Percentiles rank a stretch among this genome's conserved stretches.
Conservation (phyloP, 2,888 invertebrate species). For the Chymomyza amoena region DNA sequence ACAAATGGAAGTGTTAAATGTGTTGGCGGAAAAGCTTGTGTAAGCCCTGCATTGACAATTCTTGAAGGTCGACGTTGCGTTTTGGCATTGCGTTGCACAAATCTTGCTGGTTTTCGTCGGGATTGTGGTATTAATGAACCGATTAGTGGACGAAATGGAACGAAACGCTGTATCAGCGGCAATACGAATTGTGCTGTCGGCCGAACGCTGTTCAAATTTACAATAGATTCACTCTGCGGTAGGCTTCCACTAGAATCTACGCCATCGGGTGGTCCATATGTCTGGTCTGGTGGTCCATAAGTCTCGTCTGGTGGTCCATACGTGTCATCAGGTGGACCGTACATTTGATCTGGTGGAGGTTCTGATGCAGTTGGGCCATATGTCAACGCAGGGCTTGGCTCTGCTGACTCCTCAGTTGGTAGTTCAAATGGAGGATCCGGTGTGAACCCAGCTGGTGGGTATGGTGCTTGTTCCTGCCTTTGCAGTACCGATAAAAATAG, state of each 20-base stretch:
- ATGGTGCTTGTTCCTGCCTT: slow-evolving; percentile 65
- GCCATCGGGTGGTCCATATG: slow-evolving; percentile 55
- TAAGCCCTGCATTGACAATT: slow-evolving; percentile 34
- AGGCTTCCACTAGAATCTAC: slow-evolving; percentile 7
- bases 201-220: slow-evolving; percentile 53
- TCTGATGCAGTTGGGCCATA: slow-evolving; percentile 57
- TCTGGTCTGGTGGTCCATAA: slow-evolving; percentile 54
- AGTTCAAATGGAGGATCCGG: slow-evolving; percentile 72
- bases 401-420: slow-evolving; percentile 60
- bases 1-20: slow-evolving; percentile 52
- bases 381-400: slow-evolving; percentile 41
- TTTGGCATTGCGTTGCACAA: slow-evolving; percentile 19
- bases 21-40: slow-evolving; percentile 40
- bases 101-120: slow-evolving; percentile 47
- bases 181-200: slow-evolving; percentile 59
- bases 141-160: slow-evolving; percentile 57
- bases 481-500: slow-evolving; percentile 39
- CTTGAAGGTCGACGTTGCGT: slow-evolving; percentile 33
- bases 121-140: slow-evolving; percentile 36
- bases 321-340: slow-evolving; percentile 51
- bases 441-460: slow-evolving; percentile 70
- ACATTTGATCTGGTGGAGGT: too few relatives aligned
- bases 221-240: slow-evolving; percentile 55
- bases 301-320: slow-evolving; percentile 65
- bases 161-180: slow-evolving; percentile 60